phyloP scores from a whole-genome alignment of 2,113 vertebrate species.

The Passer domesticus region DNA sequence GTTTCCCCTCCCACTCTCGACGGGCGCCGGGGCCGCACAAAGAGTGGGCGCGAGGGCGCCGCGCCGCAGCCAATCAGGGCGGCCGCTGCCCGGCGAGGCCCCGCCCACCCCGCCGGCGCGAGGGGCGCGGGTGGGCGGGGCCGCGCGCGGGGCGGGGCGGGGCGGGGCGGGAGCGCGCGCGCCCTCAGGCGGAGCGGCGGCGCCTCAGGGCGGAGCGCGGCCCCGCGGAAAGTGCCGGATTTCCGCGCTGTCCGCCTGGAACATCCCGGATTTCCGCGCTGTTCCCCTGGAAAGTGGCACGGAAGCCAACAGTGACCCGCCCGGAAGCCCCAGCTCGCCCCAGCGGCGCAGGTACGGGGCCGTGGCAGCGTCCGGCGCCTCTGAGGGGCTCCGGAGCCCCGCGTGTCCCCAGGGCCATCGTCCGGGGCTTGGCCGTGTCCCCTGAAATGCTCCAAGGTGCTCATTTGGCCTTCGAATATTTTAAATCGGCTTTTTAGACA shows the following conservation, averaged over 20 bases:
- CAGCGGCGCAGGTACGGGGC: background rate
- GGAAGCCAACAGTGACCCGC: background rate
- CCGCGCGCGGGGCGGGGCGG: background rate
- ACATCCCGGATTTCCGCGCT: background rate
- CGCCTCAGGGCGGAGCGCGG: background rate
- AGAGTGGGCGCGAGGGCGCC: too few relatives aligned
- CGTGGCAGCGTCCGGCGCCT: background rate
- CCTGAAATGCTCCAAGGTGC: background rate
- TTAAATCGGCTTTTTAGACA: background rate
- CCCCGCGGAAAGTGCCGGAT: background rate
- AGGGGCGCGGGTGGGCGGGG: too few relatives aligned
- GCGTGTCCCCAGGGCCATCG: background rate
- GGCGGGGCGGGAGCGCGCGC: background rate
- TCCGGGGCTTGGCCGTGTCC: fast-evolving
- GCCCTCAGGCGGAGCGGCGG: background rate
- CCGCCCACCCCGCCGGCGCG: background rate
- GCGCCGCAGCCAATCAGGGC: too few relatives aligned
- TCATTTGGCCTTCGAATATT: background rate
- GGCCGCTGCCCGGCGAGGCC: too few relatives aligned
- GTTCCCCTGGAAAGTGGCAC: background rate
- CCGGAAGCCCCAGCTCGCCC: fast-evolving
- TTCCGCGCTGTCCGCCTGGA: background rate
- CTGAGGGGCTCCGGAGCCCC: background rate
- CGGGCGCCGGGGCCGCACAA: too few relatives aligned
- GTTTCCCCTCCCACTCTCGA: too few relatives aligned